Conservation (phyloP, 64 coral and sea anemone species). For the Catalaphyllia jardinei region DNA sequence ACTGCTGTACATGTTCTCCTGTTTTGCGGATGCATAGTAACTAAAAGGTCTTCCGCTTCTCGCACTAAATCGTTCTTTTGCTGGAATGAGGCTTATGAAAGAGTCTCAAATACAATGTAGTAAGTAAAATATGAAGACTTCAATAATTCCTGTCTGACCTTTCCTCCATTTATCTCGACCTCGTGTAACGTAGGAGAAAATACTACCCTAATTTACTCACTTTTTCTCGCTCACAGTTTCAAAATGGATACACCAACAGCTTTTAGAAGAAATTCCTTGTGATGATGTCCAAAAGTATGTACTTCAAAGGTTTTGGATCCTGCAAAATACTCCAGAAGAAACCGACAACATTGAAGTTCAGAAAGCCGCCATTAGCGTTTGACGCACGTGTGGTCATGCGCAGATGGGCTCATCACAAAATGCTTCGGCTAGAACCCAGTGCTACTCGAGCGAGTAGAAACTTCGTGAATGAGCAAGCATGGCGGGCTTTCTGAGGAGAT, state of each 20-base stretch:
- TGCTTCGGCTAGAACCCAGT: not conserved
- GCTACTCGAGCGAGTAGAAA: not conserved
- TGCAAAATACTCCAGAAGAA: not conserved
- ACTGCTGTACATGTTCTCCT: no score
- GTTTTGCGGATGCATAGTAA: no score
- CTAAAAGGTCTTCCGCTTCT: no score
- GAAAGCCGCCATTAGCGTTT: constrained; percentile 30
- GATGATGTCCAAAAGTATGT: not conserved
- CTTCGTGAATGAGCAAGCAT: not conserved
- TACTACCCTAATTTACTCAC: not conserved
- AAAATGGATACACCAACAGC: not conserved
- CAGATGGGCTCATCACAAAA: not conserved
- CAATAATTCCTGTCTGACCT: not conserved
- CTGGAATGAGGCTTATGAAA: no score
- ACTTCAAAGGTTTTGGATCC: not conserved
- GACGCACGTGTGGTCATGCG: constrained; percentile 45
- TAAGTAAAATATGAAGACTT: not conserved
- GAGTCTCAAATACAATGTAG: no score
- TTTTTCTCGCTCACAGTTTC: not conserved
- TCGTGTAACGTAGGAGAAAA: no score
- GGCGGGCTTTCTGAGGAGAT: not conserved
- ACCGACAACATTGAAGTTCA: not conserved
- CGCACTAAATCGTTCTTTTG: no score
- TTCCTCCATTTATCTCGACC: no score
- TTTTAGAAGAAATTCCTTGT: not conserved